Base-by-base conservation (phyloP, 2,797 vertebrate species). In the Lepilemur ruficaudatus region DNA sequence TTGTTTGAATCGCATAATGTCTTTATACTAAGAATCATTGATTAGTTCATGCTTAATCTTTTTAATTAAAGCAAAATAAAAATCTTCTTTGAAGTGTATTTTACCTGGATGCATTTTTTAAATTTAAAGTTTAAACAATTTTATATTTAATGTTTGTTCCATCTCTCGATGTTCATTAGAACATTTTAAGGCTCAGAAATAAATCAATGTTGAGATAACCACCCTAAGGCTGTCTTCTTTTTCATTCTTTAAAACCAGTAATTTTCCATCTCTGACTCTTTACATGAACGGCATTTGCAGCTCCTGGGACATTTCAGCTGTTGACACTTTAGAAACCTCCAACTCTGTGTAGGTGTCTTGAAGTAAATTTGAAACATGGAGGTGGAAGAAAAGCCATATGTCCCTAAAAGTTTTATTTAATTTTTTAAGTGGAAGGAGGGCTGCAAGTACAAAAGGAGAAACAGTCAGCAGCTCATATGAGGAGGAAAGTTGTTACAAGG, bases 371-470 rank as follows among this genome's bases (percentile, higher is more conserved):
- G 96, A 97, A 98, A 95, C 93, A 87, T 93, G 97, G 98, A 97
- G 97, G 97, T 97, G 97, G 97, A 96, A 97, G 85, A 93, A 97
- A 94, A 97, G 86, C 97, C 97, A 97, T 97, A 97, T 97, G 98
- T 97, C 96, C 96, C 94, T 91, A 59, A 81, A 95, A 96, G 92
- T 93, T 95, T 91, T 46, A 91, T 94, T 94, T 97, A 73, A 67
- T 95, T 73, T 97, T 95, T 91, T 78, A 87, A 97, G 76, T 38
- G 38, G 93, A 89, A 75, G 55, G 15, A 94, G 28, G 65, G 30
- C 35, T 79, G 7, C 32, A 65, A 84, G 57, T 55, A 87, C 22
- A 28, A 41, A 83, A 65, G 65, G 70, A 76, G 57, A 48, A 55
- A n/a, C n/a, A 67, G 22, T 28, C 52, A 80, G 52, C 22, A 63